Evolutionary conservation across 2,888 invertebrate species (phyloP), one percentile per base, ranked within the genome.

Genomic region (Drosophila sordidula): DNA sequence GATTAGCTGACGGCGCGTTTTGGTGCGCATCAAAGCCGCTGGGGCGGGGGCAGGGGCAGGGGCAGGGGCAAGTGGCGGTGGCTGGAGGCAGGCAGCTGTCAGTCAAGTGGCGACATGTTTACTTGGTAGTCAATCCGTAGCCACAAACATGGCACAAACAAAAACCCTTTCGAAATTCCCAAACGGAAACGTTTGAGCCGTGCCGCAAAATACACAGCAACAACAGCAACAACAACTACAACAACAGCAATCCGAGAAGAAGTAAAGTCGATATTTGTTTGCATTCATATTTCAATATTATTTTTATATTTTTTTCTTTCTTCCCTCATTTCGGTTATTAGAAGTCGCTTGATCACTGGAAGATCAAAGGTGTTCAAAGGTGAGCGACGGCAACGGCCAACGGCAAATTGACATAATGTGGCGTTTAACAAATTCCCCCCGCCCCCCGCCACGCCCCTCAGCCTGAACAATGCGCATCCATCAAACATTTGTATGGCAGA

Each of bases 401-500:
- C 22, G 29, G 45, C 45, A 55, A 56, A 56, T 88, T 91, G 91
- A 91, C 91, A 91, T 90, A 91, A 91, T 91, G 90, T 91, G 90
- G 90, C 91, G 90, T 91, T 91, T 90, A 89, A 90, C 87, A 89
- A 90, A 89, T 81, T 83, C 78, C 72, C 61, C 12, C 38, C 18
- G 49, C 55, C 25, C 3, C 12, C 18, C 18, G 18, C 18, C 18
- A 1, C 18, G 49, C 55, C 25, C 4, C 32, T 5, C 16, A 6
- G 3, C 12, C 57, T 6, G 36, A 38, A 68, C 65, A 62, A 61
- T 69, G 67, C 42, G 70, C 63, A 83, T 87, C 81, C 85, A 88
- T 90, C 89, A 89, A 80, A 66, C 57, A 69, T 29, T 29, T 29
- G 9, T 29, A 3, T 3, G 3, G 29, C 29, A 29, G 29, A 29